These are phyloP conservation scores for Petrocephalus microphthalmus DNA, from an alignment of 2,113 vertebrate species.

Conservation along the genomic window DNA sequence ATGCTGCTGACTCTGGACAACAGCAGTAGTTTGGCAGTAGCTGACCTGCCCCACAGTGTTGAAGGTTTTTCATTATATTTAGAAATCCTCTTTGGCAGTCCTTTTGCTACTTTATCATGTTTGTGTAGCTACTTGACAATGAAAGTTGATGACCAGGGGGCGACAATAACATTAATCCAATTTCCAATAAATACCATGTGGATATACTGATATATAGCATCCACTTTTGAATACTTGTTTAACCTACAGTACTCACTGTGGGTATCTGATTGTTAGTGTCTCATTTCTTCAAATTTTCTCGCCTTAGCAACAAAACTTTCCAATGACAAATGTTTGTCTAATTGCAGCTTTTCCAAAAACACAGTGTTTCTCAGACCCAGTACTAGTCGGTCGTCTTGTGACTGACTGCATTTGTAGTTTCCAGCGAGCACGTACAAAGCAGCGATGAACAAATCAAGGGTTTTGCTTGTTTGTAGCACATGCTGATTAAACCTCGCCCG, in stretches of 20 bases:
- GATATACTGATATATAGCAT: background rate
- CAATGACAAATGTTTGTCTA: background rate
- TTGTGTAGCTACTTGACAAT: background rate
- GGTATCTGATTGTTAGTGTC: background rate
- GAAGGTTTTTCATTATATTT: background rate
- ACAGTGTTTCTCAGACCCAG: background rate
- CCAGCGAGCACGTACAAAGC: background rate
- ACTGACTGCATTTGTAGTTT: background rate
- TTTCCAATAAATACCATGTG: background rate
- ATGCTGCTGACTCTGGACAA: background rate
- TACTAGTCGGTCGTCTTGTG: background rate
- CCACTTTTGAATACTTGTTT: background rate
- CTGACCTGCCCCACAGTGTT: background rate
- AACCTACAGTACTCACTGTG: background rate
- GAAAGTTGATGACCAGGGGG: background rate
- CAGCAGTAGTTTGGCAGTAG: background rate
- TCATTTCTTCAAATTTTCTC: background rate
- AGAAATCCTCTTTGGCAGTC: background rate
- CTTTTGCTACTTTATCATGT: background rate
- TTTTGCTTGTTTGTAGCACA: background rate
- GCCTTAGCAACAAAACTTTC: background rate
- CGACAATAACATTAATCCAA: background rate
- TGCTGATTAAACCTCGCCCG: background rate
- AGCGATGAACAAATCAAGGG: background rate
- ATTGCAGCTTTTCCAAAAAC: background rate